Evolutionary conservation across 1,140 invertebrate genomes (phyloP).

Genomic region (Drosophila repleta): DNA sequence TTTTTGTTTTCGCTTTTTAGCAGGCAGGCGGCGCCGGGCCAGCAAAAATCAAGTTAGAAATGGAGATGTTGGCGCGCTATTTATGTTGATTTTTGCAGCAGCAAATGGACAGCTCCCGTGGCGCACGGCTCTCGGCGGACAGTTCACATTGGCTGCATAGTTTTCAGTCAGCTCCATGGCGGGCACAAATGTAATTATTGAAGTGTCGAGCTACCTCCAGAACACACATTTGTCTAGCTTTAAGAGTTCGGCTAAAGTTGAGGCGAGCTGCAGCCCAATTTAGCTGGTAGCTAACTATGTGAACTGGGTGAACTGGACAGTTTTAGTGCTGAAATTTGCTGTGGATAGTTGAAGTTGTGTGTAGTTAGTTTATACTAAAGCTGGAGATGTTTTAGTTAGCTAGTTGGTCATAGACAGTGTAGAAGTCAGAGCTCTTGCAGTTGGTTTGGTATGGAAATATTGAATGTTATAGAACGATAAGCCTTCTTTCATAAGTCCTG

Average conservation of each 20-base stretch:
- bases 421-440: too few species aligned
- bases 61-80: conserved; percentile 79
- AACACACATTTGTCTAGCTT: conserved; percentile 22
- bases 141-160: conserved; percentile 31
- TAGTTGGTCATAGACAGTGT: too few species aligned
- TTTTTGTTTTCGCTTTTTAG: conserved; percentile 35
- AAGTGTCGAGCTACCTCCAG: conserved; percentile 18
- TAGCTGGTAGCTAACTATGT: background rate
- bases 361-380: too few species aligned
- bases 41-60: conserved; percentile 79
- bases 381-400: too few species aligned
- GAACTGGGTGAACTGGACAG: background rate
- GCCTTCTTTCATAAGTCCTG: too few species aligned
- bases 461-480: too few species aligned
- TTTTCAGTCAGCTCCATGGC: conserved; percentile 25
- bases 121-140: conserved; percentile 42
- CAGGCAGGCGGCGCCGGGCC: conserved; percentile 16
- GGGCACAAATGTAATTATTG: conserved; percentile 68
- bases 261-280: background rate
- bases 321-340: background rate
- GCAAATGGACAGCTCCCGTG: conserved; percentile 47
- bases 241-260: conserved; percentile 7
- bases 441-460: too few species aligned
- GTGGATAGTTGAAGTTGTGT: too few species aligned
- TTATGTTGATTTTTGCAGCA: conserved; percentile 75